Percentiles rank a stretch among this genome's conserved stretches.
Evolutionary conservation across 2,888 invertebrate genomes (phyloP).

Genomic region (Acrobasis repandana): DNA sequence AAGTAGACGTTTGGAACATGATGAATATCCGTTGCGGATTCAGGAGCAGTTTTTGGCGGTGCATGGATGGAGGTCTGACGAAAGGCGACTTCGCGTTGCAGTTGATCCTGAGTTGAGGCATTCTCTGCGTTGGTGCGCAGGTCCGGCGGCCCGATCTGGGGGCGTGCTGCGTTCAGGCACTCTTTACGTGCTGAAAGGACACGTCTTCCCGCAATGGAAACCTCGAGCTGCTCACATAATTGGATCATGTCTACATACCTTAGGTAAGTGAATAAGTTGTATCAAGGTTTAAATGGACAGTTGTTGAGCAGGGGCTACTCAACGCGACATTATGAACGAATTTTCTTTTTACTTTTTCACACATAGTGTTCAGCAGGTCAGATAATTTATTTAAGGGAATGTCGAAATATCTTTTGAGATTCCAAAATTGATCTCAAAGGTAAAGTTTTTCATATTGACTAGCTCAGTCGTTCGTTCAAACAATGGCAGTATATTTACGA

Average conservation of each 20-base stretch:
- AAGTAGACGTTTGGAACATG: conserved; percentile 77
- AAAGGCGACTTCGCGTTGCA: conserved; percentile 83
- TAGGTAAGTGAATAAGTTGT: conserved; percentile 57
- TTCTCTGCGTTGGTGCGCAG: conserved; percentile 84
- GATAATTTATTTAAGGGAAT: no score
- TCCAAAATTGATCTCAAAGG: no score
- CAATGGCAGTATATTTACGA: no score
- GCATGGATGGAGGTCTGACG: conserved; percentile 83
- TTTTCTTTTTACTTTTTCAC: no score
- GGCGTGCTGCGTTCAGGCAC: conserved; percentile 75
- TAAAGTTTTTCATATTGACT: no score
- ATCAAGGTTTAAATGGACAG: no score
- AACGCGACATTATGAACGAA: no score
- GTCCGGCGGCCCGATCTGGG: conserved; percentile 77
- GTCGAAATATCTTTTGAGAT: no score
- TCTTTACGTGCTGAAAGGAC: conserved; percentile 84
- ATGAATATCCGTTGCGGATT: conserved; percentile 83
- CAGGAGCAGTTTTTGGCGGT: conserved; percentile 84
- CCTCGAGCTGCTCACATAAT: conserved; percentile 83
- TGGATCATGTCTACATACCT: conserved; percentile 84
- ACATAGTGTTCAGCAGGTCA: no score
- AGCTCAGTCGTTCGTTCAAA: no score
- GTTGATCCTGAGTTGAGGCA: conserved; percentile 86
- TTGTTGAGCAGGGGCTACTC: no score
- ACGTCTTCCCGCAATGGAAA: conserved; percentile 88